These are phyloP conservation scores for Helleia helle DNA, from an alignment of 2,888 invertebrate genomes.

Conservation along the genomic window DNA sequence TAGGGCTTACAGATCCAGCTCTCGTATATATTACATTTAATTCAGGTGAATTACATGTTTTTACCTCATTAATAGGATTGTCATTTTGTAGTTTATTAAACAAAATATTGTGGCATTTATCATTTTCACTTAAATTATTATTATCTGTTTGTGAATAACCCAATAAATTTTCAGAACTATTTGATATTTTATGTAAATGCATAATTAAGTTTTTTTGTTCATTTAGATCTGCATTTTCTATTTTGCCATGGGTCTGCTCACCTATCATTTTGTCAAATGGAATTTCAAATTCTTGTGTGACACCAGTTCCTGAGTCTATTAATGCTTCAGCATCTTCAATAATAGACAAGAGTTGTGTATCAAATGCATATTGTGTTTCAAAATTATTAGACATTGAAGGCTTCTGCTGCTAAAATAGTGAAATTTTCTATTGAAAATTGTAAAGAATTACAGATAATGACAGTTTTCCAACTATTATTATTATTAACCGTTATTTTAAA, in stretches of 20 bases:
- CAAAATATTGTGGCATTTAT: constrained; percentile 1
- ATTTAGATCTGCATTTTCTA: too few relatives aligned
- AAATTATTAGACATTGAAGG: constrained; percentile 29
- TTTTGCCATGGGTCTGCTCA: too few relatives aligned
- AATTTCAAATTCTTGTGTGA: constrained; percentile 45
- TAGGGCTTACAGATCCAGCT: constrained; percentile 1
- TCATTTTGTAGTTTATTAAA: neutral
- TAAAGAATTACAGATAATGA: too few relatives aligned
- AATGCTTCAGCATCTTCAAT: constrained; percentile 44
- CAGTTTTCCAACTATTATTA: too few relatives aligned
- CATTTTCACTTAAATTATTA: too few relatives aligned
- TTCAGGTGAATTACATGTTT: neutral
- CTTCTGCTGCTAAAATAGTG: constrained; percentile 22
- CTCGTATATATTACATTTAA: neutral
- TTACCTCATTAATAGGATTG: neutral
- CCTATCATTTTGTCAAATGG: constrained; percentile 24
- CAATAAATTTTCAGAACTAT: too few relatives aligned
- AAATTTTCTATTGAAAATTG: too few relatives aligned
- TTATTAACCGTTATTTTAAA: too few relatives aligned
- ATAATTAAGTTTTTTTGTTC: too few relatives aligned
- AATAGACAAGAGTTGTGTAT: constrained; percentile 50
- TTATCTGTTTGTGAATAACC: too few relatives aligned
- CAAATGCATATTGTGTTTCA: constrained; percentile 50
- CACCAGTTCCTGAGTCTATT: constrained; percentile 28
- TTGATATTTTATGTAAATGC: too few relatives aligned